These are phyloP conservation scores for Catharus bicknelli DNA, from an alignment of 2,113 vertebrate genomes.

Conservation along the genomic window DNA sequence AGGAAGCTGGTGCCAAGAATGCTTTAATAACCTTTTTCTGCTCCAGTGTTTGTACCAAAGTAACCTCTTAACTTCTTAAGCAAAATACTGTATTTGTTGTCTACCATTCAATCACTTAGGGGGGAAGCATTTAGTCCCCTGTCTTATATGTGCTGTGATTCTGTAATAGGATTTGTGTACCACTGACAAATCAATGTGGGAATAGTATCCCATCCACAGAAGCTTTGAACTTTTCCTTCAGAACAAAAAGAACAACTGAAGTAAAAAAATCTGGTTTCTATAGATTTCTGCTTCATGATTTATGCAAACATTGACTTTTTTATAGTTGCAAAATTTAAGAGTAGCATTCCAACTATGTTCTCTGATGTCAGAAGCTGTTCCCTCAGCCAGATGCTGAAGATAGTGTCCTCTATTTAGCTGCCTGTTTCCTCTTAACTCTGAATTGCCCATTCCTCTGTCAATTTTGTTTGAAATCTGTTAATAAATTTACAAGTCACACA, in stretches of 20 bases:
- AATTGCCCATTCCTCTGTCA: neutral
- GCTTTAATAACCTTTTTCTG: neutral
- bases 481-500: neutral
- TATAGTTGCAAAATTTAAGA: neutral
- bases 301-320: conserved; percentile 9
- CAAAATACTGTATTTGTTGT: neutral
- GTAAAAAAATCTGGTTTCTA: conserved; percentile 2
- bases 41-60: neutral
- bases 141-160: neutral
- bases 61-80: neutral
- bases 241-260: neutral
- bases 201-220: neutral
- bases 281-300: neutral
- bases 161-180: neutral
- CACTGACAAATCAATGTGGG: neutral
- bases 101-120: neutral
- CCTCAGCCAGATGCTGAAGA: neutral
- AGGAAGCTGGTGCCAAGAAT: neutral
- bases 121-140: neutral
- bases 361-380: neutral
- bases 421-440: neutral
- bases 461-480: neutral
- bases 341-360: neutral
- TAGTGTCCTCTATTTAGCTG: neutral
- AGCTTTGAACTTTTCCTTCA: neutral